Base-by-base conservation (phyloP, 2,797 vertebrate species). In the Pseudochaenichthys georgianus region DNA sequence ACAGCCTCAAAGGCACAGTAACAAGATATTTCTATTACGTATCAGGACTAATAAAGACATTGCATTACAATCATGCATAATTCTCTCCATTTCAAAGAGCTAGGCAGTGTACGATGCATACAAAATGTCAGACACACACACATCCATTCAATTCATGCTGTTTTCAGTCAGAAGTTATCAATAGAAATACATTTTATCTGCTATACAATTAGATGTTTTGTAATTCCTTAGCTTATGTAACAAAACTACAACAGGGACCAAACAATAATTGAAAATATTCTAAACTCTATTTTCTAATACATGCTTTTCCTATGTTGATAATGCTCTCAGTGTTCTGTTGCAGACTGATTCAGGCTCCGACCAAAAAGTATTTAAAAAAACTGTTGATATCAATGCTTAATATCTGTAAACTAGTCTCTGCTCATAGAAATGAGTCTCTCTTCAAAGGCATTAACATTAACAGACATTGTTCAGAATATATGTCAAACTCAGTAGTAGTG, bases 21-120 rank as follows among this genome's bases (percentile, higher is more conserved):
- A 52, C n/a, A 62, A 41, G 43, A 64, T 70, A 23, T 0, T 13
- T 87, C 74, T 86, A 86, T 84, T 77, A 62, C 16, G 48, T 28
- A 64, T 13, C 17, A 46, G 12, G 13, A 55, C 9, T 5, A 50
- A 69, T 61, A 72, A 61, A 23, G 45, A 69, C 45, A 71, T 52
- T 73, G 55, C 57, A 76, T 60, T 52, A 69, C 54, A 77, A 53
- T 50, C 80, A 63, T 86, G 84, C 78, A 84, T 70, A 45, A 46
- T 41, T 21, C 28, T 72, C 53, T 74, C 19, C 46, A 64, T 48
- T 62, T 34, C 10, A 74, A 13, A 58, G 51, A 80, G 38, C 13
- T 12, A 28, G 28, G 23, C 51, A 15, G 12, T 48, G 13, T 31
- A 0, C 2, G 1, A 41, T 34, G 9, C 21, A 17, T 38, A 23